phyloP scores from a whole-genome alignment of 1,140 invertebrate species.

The Drosophila subpulchrella region DNA sequence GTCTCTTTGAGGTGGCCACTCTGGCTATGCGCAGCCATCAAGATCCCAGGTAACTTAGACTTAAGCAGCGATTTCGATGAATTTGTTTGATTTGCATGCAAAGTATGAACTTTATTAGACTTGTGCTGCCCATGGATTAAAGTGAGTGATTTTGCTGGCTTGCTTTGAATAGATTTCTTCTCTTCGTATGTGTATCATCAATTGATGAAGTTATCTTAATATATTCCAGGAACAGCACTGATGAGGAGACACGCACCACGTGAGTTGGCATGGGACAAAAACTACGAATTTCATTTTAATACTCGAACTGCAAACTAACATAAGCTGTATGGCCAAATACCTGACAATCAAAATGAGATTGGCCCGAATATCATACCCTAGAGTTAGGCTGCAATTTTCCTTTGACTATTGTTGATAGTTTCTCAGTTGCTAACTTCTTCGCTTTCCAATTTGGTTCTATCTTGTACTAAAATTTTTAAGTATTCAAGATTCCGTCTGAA shows the following conservation, averaged over 20 bases:
- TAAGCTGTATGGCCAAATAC: constrained; percentile 35
- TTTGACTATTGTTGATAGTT: constrained; percentile 17
- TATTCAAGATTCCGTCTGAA: constrained; percentile 49
- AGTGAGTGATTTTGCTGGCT: constrained; percentile 46
- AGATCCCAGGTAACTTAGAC: constrained; percentile 68
- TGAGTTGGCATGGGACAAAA: constrained; percentile 59
- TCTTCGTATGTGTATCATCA: neutral
- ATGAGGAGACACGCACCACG: constrained; percentile 79
- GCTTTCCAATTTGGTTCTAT: constrained; percentile 1
- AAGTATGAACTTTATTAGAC: constrained; percentile 50
- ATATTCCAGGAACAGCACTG: constrained; percentile 75
- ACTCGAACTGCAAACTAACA: constrained; percentile 61
- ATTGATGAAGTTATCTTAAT: neutral
- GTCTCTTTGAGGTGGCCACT: constrained; percentile 81
- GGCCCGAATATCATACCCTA: constrained; percentile 25
- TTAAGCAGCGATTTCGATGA: neutral
- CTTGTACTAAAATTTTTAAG: constrained; percentile 43
- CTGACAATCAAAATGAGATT: constrained; percentile 50
- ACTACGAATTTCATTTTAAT: constrained; percentile 60
- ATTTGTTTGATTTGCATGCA: constrained; percentile 57
- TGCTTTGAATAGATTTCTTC: constrained; percentile 2
- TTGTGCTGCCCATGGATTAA: constrained; percentile 54
- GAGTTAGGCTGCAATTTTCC: constrained; percentile 8
- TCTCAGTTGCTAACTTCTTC: constrained; percentile 3
- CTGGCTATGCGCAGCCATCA: constrained; percentile 75